Conservation (phyloP, 1,140 invertebrate species). For the Chironomus striatipennis region DNA sequence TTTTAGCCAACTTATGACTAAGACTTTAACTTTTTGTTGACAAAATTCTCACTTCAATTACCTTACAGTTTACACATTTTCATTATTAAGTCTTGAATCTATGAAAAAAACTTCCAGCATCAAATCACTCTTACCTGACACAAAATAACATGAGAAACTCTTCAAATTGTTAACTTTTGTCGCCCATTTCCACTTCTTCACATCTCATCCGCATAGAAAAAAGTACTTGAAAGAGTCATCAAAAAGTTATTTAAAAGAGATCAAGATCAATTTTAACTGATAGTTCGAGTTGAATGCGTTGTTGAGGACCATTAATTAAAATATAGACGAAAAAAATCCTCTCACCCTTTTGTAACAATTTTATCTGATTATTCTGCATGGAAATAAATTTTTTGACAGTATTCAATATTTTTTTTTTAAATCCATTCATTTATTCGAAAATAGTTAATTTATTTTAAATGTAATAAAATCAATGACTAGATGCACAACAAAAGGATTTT, state of each 20-base stretch:
- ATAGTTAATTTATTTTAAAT: conserved; percentile 11
- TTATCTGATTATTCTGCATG: not conserved
- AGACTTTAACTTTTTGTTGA: no score
- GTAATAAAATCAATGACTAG: conserved; percentile 2
- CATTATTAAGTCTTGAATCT: no score
- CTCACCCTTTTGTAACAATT: not conserved
- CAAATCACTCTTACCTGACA: not conserved
- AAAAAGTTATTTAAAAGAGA: conserved; percentile 23
- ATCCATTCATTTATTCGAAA: not conserved
- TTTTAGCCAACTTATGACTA: no score
- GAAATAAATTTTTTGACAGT: not conserved
- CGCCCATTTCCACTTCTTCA: not conserved
- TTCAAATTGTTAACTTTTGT: no score
- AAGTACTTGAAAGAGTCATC: conserved; percentile 14
- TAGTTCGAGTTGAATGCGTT: not conserved
- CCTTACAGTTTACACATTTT: no score
- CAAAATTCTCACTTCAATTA: no score
- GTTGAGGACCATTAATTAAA: conserved; percentile 19
- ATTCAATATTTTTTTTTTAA: not conserved
- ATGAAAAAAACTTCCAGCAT: no score
- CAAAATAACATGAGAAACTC: no score
- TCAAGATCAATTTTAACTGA: conserved; percentile 5
- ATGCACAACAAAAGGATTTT: not conserved
- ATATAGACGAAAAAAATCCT: no score
- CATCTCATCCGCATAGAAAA: not conserved